Evolutionary conservation across 2,113 vertebrate genomes (phyloP), one percentile per base, ranked within the genome.

Genomic region (Petaurus breviceps): DNA sequence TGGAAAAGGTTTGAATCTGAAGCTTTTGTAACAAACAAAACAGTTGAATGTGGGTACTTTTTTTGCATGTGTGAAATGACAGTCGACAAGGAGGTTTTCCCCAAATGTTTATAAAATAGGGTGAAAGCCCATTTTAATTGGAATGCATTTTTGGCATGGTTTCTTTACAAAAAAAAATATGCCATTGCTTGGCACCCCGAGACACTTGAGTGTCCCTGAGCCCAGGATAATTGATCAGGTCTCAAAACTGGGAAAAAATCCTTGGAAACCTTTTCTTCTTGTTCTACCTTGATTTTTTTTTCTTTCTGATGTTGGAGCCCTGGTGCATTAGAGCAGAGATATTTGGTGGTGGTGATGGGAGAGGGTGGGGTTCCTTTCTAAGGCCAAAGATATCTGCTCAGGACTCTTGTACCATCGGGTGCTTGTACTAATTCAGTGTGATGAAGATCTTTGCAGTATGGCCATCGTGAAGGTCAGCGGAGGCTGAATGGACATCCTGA

Each of bases 381-480:
- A 90, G 22, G 94, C 90, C 92, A 54, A 96, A 96, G 46, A 93
- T 94, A 97, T 46, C 61, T 97, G 46, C 31, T 96, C 31, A 95
- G 90, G 22, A 95, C 95, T 25, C 16, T 24, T 92, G 8, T 90
- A 9, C 89, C 95, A 68, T n/a, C 77, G 93, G 51, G 95, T 98
- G 77, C 92, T 90, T 57, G 91, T 9, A 50, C 26, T 25, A 43
- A 22, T 96, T 97, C 46, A 90, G 57, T 90, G 93, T 92, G 1
- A 19, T 95, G 37, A 96, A 96, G 51, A 84, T n/a, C 93, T 26
- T 93, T n/a, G 54, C 52, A 91, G 54, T n/a, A 55, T 91, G 93
- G 49, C 19, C 96, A 8, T 37, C 26, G 89, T 91, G 14, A 90
- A 92, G 93, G 95, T 94, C 95, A 97, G 10, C 54, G 95, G 90